phyloP scores from a whole-genome alignment of 2,797 vertebrate species.

The Parauchenoglanis ngamensis region DNA sequence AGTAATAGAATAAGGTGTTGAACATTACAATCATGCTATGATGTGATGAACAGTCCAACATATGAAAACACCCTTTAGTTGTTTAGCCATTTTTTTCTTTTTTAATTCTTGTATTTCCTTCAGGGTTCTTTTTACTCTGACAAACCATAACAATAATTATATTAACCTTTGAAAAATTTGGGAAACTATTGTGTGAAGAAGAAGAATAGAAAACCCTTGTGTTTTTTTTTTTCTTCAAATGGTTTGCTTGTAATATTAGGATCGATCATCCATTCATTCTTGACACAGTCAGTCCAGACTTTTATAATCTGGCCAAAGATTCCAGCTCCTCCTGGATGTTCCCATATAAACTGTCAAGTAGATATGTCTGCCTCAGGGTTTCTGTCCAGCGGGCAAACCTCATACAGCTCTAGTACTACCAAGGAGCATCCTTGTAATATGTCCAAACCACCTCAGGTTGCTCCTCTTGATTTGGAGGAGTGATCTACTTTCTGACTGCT shows the following conservation, averaged over 20 bases:
- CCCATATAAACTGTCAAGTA: not conserved
- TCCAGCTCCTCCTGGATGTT: not conserved
- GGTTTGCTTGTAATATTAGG: not conserved
- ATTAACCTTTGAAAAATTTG: not conserved
- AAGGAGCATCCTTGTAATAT: not conserved
- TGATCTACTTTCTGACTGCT: not conserved
- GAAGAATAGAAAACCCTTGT: not conserved
- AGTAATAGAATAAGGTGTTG: slow-evolving; percentile 27
- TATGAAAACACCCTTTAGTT: not conserved
- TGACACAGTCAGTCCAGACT: not conserved
- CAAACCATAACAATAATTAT: not conserved
- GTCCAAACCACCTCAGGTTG: not conserved
- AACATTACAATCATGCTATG: slow-evolving; percentile 29
- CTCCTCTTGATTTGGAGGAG: not conserved
- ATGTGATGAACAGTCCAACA: slow-evolving; percentile 19
- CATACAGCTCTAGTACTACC: not conserved
- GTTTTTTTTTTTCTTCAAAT: not conserved
- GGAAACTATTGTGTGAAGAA: not conserved
- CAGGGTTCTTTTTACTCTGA: not conserved
- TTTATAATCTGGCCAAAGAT: not conserved
- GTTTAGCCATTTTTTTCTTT: not conserved
- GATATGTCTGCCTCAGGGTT: not conserved
- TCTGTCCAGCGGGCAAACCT: not conserved
- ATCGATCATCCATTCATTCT: not conserved
- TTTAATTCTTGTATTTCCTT: not conserved